Base-by-base conservation (phyloP, 2,888 invertebrate species). In the Cephus sareptanus region DNA sequence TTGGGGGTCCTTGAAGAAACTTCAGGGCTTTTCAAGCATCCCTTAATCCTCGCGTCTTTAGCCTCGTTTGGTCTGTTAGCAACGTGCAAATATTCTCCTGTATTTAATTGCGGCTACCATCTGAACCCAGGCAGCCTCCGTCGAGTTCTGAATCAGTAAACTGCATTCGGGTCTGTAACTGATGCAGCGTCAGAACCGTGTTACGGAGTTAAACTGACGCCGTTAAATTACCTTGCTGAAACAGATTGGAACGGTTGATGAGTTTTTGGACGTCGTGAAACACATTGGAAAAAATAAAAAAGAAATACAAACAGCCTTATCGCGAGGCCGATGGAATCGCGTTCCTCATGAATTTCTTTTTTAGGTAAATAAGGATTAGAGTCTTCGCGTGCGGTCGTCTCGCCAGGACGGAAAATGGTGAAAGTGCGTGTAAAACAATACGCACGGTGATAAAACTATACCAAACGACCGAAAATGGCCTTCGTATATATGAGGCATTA, bases 31-130 rank as follows among this genome's bases (percentile, higher is more conserved):
- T 23, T 56, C 56, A 23, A 23, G 56, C 56, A 23, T 56, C 56
- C 56, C 56, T 56, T 56, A 56, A 56, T 56, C 80, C 81, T 81
- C 82, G 75, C 79, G 79, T 82, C 82, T 84, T 85, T 85, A 82
- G 79, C 81, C 79, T 84, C 82, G 81, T 87, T 84, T 84, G 85
- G 86, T 87, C 87, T 83, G 83, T 86, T 85, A 84, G 85, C 79
- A 81, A 82, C 82, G 83, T 82, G 86, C 86, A 89, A 90, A 90
- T 88, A 89, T 89, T 87, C 87, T 83, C 80, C 34, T 77, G 83
- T 83, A 90, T 89, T 90, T 89, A 88, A 89, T 90, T 89, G 88
- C 85, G 89, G 88, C 87, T 83, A 86, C 83, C 84, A 83, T 79
- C 81, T 79, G 84, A 81, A 82, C 77, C 77, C 78, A 83, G 83